Base-by-base conservation (phyloP, 2,888 invertebrate species). In the Cordylochernes scorpioides region DNA sequence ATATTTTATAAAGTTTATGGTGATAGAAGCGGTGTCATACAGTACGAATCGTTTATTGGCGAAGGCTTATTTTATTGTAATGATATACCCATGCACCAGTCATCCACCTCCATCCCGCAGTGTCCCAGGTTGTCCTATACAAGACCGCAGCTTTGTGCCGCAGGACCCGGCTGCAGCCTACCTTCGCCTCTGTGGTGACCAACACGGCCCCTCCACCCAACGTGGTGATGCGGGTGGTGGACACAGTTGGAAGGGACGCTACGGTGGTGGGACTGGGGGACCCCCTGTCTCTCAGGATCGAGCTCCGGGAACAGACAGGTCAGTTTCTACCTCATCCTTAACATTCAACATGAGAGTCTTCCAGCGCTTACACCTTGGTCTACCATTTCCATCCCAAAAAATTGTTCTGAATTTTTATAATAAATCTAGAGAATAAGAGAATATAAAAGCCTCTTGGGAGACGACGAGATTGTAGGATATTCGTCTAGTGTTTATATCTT, bases 161-260 rank as follows among this genome's bases (percentile, higher is more conserved):
- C 40, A 53, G 53, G 26, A 52, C 50, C 5, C 49, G 50, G 22
- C 49, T 51, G 41, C 48, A 49, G 17, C 51, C 50, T 7, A 48
- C 47, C 7, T 49, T 50, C 16, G 49, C 50, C 3, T 51, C 53
- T 30, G 47, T 55, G 29, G 54, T 55, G 27, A 52, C 53, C 18
- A 56, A 55, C 42, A 55, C 54, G 3, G 55, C 55, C 8, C 53
- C 55, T 9, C 54, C 55, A 3, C 56, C 56, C 8, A 50, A 50
- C 31, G 52, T 56, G 3, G 41, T 53, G 25, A 54, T 56, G 54
- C 41, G 53, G 24, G 53, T 56, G 26, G 45, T 53, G 27, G 49
- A 49, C 39, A 43, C 49, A 24, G 47, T 43, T 30, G 55, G 55
- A 13, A 46, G 47, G 27, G 55, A 54, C 36, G 54, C 54, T n/a